phyloP scores from a whole-genome alignment of 2,888 invertebrate genomes.

The Hydropsyche betteni region DNA sequence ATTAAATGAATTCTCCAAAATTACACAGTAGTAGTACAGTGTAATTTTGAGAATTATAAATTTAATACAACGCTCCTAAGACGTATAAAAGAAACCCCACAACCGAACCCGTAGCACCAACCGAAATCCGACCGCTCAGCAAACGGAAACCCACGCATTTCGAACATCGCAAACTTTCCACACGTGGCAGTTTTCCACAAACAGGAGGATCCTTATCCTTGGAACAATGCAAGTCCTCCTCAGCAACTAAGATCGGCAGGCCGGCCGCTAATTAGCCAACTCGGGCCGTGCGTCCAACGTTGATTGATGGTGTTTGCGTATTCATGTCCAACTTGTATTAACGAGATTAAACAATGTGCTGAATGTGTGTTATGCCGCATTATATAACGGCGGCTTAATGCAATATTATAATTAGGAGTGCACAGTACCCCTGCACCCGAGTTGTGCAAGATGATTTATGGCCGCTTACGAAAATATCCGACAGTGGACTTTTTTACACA shows the following conservation, averaged over 20 bases:
- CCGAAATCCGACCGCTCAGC: no score
- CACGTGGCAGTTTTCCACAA: no score
- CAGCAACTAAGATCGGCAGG: neutral
- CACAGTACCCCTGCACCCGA: neutral
- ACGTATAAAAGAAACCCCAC: no score
- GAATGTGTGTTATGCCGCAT: constrained; percentile 7
- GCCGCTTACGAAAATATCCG: constrained; percentile 22
- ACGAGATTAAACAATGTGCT: constrained; percentile 41
- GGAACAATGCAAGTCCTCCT: no score
- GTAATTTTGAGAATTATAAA: no score
- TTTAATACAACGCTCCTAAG: no score
- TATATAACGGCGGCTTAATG: constrained; percentile 8
- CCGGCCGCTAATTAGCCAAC: constrained; percentile 43
- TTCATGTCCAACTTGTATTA: constrained; percentile 37
- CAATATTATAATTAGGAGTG: constrained; percentile 30
- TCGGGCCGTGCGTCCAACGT: constrained; percentile 36
- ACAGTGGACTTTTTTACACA: constrained; percentile 4
- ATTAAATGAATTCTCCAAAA: no score
- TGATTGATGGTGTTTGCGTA: constrained; percentile 48
- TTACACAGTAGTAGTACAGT: no score
- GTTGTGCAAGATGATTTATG: constrained; percentile 31
- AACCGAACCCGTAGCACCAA: no score
- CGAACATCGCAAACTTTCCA: no score
- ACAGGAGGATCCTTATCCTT: no score
- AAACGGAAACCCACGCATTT: no score